A percentile compares a stretch with the other conserved stretches of the same genome.
These are phyloP conservation scores for Choristoneura rosaceana DNA, from an alignment of 2,888 invertebrate genomes.

Conservation along the genomic window DNA sequence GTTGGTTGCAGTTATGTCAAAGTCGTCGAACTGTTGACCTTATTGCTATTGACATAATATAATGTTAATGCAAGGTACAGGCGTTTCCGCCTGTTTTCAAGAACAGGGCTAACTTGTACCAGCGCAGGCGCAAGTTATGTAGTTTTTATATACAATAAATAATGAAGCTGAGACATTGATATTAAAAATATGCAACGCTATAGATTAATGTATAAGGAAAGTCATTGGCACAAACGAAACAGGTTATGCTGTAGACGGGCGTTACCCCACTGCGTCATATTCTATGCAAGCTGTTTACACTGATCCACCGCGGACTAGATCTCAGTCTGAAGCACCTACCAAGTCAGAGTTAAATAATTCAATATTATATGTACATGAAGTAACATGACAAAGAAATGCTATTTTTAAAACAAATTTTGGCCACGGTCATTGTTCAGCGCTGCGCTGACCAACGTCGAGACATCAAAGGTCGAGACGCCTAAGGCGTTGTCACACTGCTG, in stretches of 20 bases:
- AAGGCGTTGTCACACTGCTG: too few species aligned
- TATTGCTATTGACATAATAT: conserved; percentile 29
- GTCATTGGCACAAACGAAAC: not conserved
- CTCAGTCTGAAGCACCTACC: too few species aligned
- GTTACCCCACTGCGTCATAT: not conserved
- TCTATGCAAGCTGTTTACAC: too few species aligned
- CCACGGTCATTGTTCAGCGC: too few species aligned
- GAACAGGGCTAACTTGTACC: conserved; percentile 32
- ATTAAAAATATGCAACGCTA: not conserved
- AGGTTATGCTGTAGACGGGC: not conserved
- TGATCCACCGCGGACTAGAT: too few species aligned
- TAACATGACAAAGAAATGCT: too few species aligned
- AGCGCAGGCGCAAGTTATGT: not conserved
- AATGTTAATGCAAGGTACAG: conserved; percentile 24
- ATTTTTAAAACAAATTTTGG: too few species aligned
- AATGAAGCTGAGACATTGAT: not conserved
- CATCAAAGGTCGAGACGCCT: too few species aligned
- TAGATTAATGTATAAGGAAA: not conserved
- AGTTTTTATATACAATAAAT: not conserved
- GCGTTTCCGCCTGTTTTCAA: conserved; percentile 36
- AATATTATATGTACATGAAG: too few species aligned
- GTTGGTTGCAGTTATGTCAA: conserved; percentile 33
- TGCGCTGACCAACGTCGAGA: too few species aligned
- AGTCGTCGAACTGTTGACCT: conserved; percentile 38
- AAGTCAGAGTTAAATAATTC: too few species aligned